Evolutionary conservation across 1,140 invertebrate species (phyloP), one percentile per base, ranked within the genome.

Genomic region (Reticulitermes speratus): DNA sequence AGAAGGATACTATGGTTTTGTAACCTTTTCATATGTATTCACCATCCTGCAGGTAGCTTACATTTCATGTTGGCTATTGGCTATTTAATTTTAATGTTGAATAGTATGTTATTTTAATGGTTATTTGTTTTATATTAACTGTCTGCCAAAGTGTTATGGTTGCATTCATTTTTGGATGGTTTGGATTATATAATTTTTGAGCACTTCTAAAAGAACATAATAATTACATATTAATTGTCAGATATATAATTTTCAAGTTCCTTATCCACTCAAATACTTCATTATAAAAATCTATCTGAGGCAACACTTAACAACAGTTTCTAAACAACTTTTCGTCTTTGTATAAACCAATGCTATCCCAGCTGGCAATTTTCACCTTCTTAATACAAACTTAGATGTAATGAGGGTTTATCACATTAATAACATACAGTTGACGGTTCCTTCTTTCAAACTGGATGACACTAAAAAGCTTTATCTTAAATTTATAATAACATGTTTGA

Each of bases 201-300:
- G 83, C 83, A 84, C 83, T 59, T 84, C 83, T 84, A 84, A 55
- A 52, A 52, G 38, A 84, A 84, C 83, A 84, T 45, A 84, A 48
- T 84, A 84, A 84, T 84, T 84, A 84, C 83, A 84, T 84, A 52
- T 84, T 75, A 75, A 75, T 75, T 75, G n/a, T 75, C 65, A 75
- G 65, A 30, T 75, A 75, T 75, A 75, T n/a, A 25, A 75, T 75
- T 75, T 30, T 75, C 65, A 75, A 11, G 65, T 75, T 75, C n/a
- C 65, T 75, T 75, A 75, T 75, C 65, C 65, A 75, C n/a, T 75
- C 65, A 75, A 75, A 75, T 75, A n/a, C 65, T 75, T 84, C 48
- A 30, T 84, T 84, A 84, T 84, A 84, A 84, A 84, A 84, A 84
- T 84, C 83, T 84, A 84, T 84, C 83, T 84, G 83, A 84, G 45